phyloP scores from a whole-genome alignment of 2,888 invertebrate species.

The Leistus spinibarbis region DNA sequence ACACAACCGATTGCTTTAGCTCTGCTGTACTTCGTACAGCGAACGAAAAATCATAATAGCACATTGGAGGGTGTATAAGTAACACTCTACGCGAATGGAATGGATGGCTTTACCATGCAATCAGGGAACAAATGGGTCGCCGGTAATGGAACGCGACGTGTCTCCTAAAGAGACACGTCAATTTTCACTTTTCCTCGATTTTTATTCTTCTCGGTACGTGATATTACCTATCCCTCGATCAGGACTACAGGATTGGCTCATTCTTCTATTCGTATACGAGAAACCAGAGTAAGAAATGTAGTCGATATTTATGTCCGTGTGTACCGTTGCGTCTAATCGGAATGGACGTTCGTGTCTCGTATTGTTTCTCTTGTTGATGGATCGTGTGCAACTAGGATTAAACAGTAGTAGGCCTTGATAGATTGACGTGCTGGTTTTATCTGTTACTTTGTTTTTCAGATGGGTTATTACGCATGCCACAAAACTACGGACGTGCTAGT shows the following conservation, averaged over 20 bases:
- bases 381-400: not conserved
- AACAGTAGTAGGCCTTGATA: slow-evolving; percentile 7
- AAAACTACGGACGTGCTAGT: not conserved
- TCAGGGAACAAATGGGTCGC: slow-evolving; percentile 17
- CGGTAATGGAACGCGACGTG: slow-evolving; percentile 18
- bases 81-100: not conserved
- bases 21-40: no score
- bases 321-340: not conserved
- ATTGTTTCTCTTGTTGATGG: slow-evolving; percentile 5
- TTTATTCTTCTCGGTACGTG: slow-evolving; percentile 24
- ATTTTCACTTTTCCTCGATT: slow-evolving; percentile 25
- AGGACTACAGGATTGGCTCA: not conserved
- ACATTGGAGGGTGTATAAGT: not conserved
- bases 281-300: not conserved
- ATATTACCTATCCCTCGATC: slow-evolving; percentile 18
- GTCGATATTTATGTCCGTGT: not conserved
- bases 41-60: no score
- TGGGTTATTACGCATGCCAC: slow-evolving; percentile 5
- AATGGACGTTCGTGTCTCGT: slow-evolving; percentile 2
- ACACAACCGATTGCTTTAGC: no score
- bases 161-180: slow-evolving; percentile 21
- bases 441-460: not conserved
- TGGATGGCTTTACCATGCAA: not conserved
- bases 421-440: slow-evolving; percentile 6
- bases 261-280: not conserved